Base-by-base conservation (phyloP, 2,888 invertebrate species). In the Caenorhabditis afra region DNA sequence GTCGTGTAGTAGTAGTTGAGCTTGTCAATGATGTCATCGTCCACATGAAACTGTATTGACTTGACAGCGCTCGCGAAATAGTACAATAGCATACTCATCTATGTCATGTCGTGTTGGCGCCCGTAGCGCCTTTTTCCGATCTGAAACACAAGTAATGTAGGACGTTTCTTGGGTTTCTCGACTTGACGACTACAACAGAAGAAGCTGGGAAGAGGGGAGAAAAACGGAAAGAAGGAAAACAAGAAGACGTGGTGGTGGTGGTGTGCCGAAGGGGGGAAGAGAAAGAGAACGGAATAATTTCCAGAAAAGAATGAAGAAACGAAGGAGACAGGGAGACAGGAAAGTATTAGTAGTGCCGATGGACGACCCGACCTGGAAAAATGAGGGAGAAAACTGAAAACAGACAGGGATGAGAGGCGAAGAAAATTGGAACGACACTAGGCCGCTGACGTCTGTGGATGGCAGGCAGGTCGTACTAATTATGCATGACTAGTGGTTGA, bases 21-120 rank as follows among this genome's bases (percentile, higher is more conserved):
- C 81, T 90, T 90, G 86, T 90, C 90, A 83, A 90, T 90, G 79
- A 90, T 90, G 81, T 90, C 90, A 86, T 90, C 90, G 82, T 90
- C 90, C 41, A 90, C 90, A 78, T 90, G 90, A 70, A 90, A 87
- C 79, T 86, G 89, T 67, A 90, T 85, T 53, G 85, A 85, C 83
- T 90, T 90, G 80, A 90, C 89, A 73, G 90, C 90, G 71, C 83
- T 85, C 68, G 90, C 88, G 76, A 90, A 90, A 75, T 90, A 90
- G 78, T 90, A 90, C 52, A 90, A 81, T 65, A 89, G 85, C 89
- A 87, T 85, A 75, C 78, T 79, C 81, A 79, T 70, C 79, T 76
- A 79, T 44, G 77, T 76, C 76, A 78, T 75, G 58, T 61, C 65
- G 67, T 64, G 14, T 29, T 50, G 79, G 77, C 81, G 76, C 81